Base-by-base conservation (phyloP, 1,140 invertebrate genomes). In the Trichomalopsis sarcophagae region DNA sequence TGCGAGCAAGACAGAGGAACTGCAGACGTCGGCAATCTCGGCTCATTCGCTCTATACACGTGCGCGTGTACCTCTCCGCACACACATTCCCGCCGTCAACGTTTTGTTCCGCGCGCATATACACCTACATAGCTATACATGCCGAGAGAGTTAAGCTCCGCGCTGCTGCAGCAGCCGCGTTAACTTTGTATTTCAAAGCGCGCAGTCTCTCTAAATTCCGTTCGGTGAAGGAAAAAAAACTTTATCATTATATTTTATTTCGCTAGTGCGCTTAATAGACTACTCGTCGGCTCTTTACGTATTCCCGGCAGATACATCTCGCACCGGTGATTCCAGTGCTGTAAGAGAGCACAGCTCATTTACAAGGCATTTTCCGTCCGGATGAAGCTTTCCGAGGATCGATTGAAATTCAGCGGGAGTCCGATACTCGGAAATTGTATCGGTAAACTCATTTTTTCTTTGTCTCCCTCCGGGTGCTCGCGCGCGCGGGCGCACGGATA, bases 11-110 rank as follows among this genome's bases (percentile, higher is more conserved):
- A 71, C 17, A 40, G 66, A 73, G 33, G 68, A 78, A 71, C 73
- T 77, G 82, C 62, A 83, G 55, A 84, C 75, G 75, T 76, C 75
- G 75, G 27, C 75, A 84, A 78, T 84, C 76, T 84, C 76, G 27
- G 36, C 82, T 84, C 82, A 71, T 73, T 84, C 66, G 55, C 36
- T 66, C 62, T 78, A 78, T 50, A 78, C 77, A 62, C 55, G 27
- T 27, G 33, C 33, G 33, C 4, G 17, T 14, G 11, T 55, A 55
- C 17, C 55, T 62, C 50, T 55, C 50, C 33, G 33, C 5, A 44
- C 10, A 44, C 40, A 44, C 10, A 44, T 71, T 14, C 23, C 27
- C 30, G 23, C 44, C 17, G 13, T 10, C 27, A 17, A 33, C 44
- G 62, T 69, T 78, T 84, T 84, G 36, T 84, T 78, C 78, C 55